These are phyloP conservation scores for Sebastes paucispinis DNA, from an alignment of 2,797 vertebrate genomes.

Conservation along the genomic window DNA sequence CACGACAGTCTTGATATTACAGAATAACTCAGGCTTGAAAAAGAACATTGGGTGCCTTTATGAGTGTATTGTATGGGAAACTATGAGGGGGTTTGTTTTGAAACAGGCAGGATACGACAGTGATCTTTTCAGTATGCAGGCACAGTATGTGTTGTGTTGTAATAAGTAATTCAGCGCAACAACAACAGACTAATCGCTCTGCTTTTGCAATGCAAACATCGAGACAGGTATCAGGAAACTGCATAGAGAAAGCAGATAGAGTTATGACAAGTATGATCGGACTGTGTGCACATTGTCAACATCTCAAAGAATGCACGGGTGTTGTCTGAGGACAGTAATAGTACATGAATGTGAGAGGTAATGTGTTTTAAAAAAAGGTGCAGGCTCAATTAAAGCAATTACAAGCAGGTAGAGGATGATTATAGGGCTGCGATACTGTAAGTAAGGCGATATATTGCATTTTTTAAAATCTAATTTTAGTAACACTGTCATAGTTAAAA, in stretches of 20 bases:
- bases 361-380: background rate
- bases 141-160: slow-evolving; percentile 31
- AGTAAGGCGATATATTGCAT: no score
- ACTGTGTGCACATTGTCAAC: no score
- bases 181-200: background rate
- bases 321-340: no score
- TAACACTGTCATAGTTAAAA: no score
- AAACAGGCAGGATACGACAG: slow-evolving; percentile 38
- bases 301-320: no score
- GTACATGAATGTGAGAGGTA: no score
- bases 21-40: slow-evolving; percentile 31
- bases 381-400: background rate
- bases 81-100: slow-evolving; percentile 58
- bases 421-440: no score
- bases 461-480: no score
- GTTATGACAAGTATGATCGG: background rate
- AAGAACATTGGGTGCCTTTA: slow-evolving; percentile 54
- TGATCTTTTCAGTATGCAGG: slow-evolving; percentile 53
- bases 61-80: slow-evolving; percentile 37
- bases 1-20: slow-evolving; percentile 17
- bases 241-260: no score
- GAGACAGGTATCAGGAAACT: background rate
- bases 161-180: background rate
- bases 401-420: background rate
- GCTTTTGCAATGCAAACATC: background rate